Base-by-base conservation (phyloP, 2,113 vertebrate species). In the Poeciliopsis retropinna region DNA sequence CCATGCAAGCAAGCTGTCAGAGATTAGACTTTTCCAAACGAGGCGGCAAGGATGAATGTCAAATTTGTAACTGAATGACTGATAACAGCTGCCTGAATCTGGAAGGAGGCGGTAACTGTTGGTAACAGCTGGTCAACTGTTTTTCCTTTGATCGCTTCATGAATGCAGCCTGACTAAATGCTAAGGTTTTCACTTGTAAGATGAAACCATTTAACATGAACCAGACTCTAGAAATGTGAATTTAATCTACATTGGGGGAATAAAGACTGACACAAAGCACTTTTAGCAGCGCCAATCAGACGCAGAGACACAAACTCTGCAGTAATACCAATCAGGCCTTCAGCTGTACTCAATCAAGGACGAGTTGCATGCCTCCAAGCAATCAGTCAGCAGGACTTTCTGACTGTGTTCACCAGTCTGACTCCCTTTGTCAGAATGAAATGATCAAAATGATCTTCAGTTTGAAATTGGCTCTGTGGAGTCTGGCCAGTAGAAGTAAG, bases 401-500 rank as follows among this genome's bases (percentile, higher is more conserved):
- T 83, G 75, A 73, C 4, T 65, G 80, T 86, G 80, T 57, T 70
- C 37, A 51, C 30, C 6, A 3, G 34, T 31, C 31, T 87, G 8
- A 44, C 60, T 70, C 76, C 34, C 51, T 10, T 29, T 60, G 57
- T 57, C 70, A 87, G 84, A 84, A 87, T 88, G 54, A 89, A 82
- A 78, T 84, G 22, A 29, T 89, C 15, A 88, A 85, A 77, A 92
- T 92, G 92, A 64, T 91, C 66, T 82, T 73, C 67, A 84, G 79
- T 67, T 75, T 95, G 79, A 85, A 89, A 47, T 78, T 82, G 41
- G 87, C 71, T 62, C 87, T 93, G 73, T 81, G 88, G 83, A 91
- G 84, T 66, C 86, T 94, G 77, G 84, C 85, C 34, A 85, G 85
- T 51, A 93, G 92, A 92, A 73, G 94, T 95, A 94, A 95, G 93